A percentile compares a stretch with the other conserved stretches of the same genome.
These are phyloP conservation scores for Cataglyphis albicans DNA, from an alignment of 2,888 invertebrate genomes.

Conservation along the genomic window DNA sequence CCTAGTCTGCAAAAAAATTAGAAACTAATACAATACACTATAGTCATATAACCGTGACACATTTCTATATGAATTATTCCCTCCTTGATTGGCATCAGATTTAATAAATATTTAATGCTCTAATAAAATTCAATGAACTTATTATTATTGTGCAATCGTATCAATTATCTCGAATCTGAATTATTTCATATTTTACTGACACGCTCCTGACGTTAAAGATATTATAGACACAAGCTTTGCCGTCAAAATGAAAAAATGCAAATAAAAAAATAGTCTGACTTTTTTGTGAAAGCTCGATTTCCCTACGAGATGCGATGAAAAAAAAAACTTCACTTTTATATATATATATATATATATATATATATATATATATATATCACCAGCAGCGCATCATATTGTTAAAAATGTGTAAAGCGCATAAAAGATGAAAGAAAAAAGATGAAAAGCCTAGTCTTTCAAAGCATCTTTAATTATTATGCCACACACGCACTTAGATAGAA, in stretches of 20 bases:
- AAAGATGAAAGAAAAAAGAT: slow-evolving; percentile 4
- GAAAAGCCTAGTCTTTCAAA: neutral
- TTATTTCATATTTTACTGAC: neutral
- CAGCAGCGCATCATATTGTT: neutral
- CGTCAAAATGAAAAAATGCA: neutral
- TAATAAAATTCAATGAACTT: neutral
- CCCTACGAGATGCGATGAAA: slow-evolving; percentile 3
- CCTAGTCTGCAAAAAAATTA: neutral
- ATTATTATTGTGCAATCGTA: neutral
- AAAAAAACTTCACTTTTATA: slow-evolving; percentile 6
- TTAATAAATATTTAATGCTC: neutral
- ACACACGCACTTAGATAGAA: neutral
- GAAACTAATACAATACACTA: neutral
- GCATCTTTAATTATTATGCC: slow-evolving; percentile 7
- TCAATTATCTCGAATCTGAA: neutral
- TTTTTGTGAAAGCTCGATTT: slow-evolving; percentile 12
- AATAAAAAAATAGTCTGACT: slow-evolving; percentile 37
- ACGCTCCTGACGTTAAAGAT: slow-evolving; percentile 12
- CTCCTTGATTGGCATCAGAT: neutral
- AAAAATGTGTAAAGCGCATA: slow-evolving; percentile 10
- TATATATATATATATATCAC: neutral
- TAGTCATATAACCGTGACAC: neutral
- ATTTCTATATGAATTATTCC: neutral
- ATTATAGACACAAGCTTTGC: neutral
- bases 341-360: no score